These are phyloP conservation scores for Pandemis heparana DNA, from an alignment of 2,888 invertebrate species.

Conservation along the genomic window DNA sequence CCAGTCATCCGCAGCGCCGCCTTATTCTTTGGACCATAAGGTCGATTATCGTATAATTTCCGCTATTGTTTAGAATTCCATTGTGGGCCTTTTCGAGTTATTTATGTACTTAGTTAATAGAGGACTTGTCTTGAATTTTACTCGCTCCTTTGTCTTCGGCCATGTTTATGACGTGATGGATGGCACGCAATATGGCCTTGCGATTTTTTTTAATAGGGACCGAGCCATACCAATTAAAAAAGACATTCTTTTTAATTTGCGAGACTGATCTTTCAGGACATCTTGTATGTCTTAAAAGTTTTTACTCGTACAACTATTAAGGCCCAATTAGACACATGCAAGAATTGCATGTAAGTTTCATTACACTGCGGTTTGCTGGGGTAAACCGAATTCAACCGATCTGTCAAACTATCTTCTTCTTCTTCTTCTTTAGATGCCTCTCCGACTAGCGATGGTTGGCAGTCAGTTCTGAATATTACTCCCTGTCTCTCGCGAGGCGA, in stretches of 20 bases:
- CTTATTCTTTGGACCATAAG: slow-evolving; percentile 36
- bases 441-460: too few species aligned
- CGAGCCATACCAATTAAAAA: background rate
- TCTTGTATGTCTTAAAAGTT: too few species aligned
- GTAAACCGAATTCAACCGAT: too few species aligned
- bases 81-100: slow-evolving; percentile 37
- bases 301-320: too few species aligned
- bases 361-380: too few species aligned
- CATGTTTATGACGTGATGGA: slow-evolving; percentile 39
- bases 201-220: slow-evolving; percentile 12
- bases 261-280: too few species aligned
- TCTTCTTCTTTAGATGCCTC: too few species aligned
- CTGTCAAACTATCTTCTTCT: too few species aligned
- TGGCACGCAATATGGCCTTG: slow-evolving; percentile 12
- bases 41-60: slow-evolving; percentile 33
- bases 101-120: slow-evolving; percentile 42
- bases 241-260: background rate
- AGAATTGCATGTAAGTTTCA: too few species aligned
- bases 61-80: slow-evolving; percentile 32
- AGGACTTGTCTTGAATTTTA: slow-evolving; percentile 41
- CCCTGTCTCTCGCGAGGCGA: too few species aligned
- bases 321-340: too few species aligned
- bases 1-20: slow-evolving; percentile 41
- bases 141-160: slow-evolving; percentile 32
- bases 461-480: too few species aligned